Base-by-base conservation (phyloP, 1,140 invertebrate species). In the Macrotrachela quadricornifera region DNA sequence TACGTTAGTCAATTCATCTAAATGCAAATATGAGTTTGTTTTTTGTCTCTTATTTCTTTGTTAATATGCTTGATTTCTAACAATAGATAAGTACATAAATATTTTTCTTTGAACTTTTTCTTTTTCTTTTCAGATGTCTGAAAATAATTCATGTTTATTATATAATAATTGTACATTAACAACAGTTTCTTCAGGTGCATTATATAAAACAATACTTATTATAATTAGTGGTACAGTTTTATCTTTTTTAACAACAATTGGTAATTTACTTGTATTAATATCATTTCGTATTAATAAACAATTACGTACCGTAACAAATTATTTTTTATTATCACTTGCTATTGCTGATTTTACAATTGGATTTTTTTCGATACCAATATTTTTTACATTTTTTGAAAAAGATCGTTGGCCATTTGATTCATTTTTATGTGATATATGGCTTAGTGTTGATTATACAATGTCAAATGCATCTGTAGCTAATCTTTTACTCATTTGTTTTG, bases 181-280 rank as follows among this genome's bases (percentile, higher is more conserved):
- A 30, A 4, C 8, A 30, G 8, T 2, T 30, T 30, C 21, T 30
- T 30, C 21, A 30, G 21, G 21, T 30, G 8, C 21, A 30, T 30
- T 30, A 8, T 30, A 30, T 30, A 30, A 30, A 30, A 30, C 21
- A 30, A 30, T 30, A 4, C 21, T 30, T 30, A 30, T 30, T 30
- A 30, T 30, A 4, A 8, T 30, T 30, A 8, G 3, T 30, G 21
- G 21, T 30, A 30, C 21, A 8, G 8, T 30, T 30, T 30, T 30
- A 30, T 30, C 21, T 30, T 30, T 64, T 30, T 48, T 83, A 56
- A 92, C 87, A 45, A 83, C 88, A 49, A 76, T 83, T 58, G 85
- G 85, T 62, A 90, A 91, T 68, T 79, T 83, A 50, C 82, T 91
- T 79, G 85, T 91, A 54, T 87, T 91, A 83, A 82, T 90, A 59